Evolutionary conservation across 2,888 invertebrate species (phyloP).

Genomic region (Orgyia antiqua): DNA sequence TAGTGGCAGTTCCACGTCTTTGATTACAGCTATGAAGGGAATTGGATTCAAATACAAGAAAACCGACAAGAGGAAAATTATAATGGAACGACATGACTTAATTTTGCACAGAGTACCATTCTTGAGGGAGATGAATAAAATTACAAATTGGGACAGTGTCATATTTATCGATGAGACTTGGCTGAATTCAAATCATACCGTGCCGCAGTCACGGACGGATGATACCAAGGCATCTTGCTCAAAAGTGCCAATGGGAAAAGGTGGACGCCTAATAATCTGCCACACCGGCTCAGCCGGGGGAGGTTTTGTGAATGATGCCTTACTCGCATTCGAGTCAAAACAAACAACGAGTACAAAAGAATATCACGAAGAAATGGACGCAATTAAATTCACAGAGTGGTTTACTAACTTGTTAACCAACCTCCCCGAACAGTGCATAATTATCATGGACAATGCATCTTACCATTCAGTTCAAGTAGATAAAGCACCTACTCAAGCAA

Average conservation of each 20-base stretch:
- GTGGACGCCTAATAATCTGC: slow-evolving; percentile 7
- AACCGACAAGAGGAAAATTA: too few species aligned
- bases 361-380: slow-evolving; percentile 1
- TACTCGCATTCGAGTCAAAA: neutral
- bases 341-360: neutral
- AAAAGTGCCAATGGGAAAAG: slow-evolving; percentile 2
- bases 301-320: slow-evolving; percentile 4
- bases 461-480: too few species aligned
- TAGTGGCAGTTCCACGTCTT: too few species aligned
- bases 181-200: slow-evolving; percentile 13
- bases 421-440: slow-evolving; percentile 8
- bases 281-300: slow-evolving; percentile 5
- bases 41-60: too few species aligned
- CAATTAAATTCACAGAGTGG: slow-evolving; percentile 7
- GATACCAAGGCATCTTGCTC: neutral
- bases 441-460: slow-evolving; percentile 9
- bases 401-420: slow-evolving; percentile 4
- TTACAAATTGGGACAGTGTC: slow-evolving; percentile 8
- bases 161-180: slow-evolving; percentile 17
- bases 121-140: slow-evolving; percentile 3
- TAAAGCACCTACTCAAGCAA: slow-evolving; percentile 8
- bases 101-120: slow-evolving; percentile 4
- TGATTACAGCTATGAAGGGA: too few species aligned
- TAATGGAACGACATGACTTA: slow-evolving; percentile 2
- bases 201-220: neutral